Percentiles rank a stretch among this genome's conserved stretches.
Evolutionary conservation across 2,797 vertebrate species (phyloP).

Genomic region (Delichon dasypus): DNA sequence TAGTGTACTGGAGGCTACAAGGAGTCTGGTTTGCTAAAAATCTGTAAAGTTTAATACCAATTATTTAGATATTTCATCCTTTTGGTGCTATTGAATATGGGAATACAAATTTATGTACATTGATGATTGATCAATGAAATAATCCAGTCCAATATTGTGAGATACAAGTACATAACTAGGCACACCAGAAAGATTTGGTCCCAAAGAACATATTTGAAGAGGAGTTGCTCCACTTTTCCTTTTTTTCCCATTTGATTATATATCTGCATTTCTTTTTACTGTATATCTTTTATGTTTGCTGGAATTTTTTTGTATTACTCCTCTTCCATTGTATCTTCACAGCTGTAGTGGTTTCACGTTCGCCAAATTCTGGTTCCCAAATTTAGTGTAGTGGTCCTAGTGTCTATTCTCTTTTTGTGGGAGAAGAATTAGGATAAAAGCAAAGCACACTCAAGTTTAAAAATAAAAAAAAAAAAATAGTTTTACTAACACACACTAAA

Average conservation of each 20-base stretch:
- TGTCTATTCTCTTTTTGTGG: no score
- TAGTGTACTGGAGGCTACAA: not conserved
- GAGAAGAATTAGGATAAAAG: no score
- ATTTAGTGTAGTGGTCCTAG: no score
- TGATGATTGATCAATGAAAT: not conserved
- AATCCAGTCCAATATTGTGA: not conserved
- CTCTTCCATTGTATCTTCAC: not conserved
- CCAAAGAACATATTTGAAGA: not conserved
- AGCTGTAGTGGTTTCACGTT: not conserved
- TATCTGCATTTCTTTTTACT: not conserved
- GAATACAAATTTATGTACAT: not conserved
- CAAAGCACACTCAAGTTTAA: no score
- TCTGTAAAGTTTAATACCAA: not conserved
- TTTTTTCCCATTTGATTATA: not conserved
- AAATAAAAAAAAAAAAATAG: no score
- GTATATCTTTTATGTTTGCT: not conserved
- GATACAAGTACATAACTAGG: not conserved
- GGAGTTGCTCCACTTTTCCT: rapidly evolving
- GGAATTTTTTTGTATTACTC: not conserved
- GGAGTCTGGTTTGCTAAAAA: not conserved
- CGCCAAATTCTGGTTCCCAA: no score
- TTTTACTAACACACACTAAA: no score
- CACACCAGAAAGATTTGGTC: not conserved
- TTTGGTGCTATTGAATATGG: not conserved
- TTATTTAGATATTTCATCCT: not conserved